Evolutionary conservation across 2,888 invertebrate genomes (phyloP).

Genomic region (Athalia rosae): DNA sequence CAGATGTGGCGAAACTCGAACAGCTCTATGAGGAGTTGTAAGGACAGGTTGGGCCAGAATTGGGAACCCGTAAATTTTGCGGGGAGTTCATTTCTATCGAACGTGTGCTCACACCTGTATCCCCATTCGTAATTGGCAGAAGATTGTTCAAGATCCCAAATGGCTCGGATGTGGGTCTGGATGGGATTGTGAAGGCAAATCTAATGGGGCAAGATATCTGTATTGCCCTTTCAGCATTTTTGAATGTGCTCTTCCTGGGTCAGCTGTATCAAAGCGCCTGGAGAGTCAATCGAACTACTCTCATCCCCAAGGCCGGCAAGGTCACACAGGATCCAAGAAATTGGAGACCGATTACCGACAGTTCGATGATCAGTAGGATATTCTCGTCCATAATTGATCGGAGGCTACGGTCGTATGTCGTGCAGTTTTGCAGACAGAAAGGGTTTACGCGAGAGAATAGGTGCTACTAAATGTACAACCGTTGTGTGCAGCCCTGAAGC

Average conservation of each 20-base stretch:
- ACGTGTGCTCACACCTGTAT: slow-evolving; percentile 49
- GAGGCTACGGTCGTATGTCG: neutral
- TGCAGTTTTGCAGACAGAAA: slow-evolving; percentile 28
- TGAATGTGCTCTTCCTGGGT: slow-evolving; percentile 15
- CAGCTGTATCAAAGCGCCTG: slow-evolving; percentile 6
- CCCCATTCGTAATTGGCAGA: slow-evolving; percentile 48
- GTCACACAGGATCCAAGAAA: too few species aligned
- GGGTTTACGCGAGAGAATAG: slow-evolving; percentile 47
- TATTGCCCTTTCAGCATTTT: neutral
- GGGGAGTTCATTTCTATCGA: slow-evolving; percentile 17
- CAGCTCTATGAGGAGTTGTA: too few species aligned
- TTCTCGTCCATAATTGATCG: too few species aligned
- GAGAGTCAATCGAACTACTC: too few species aligned
- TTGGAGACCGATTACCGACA: too few species aligned
- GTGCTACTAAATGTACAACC: slow-evolving; percentile 40
- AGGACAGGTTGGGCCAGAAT: slow-evolving; percentile 44
- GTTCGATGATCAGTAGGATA: too few species aligned
- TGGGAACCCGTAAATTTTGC: too few species aligned
- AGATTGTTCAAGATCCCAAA: slow-evolving; percentile 52
- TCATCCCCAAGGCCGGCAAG: too few species aligned
- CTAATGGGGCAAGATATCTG: neutral
- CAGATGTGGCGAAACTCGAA: too few species aligned
- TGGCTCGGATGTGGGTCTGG: slow-evolving; percentile 22
- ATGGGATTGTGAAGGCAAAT: slow-evolving; percentile 16
- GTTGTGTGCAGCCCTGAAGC: slow-evolving; percentile 37